Evolutionary conservation across 2,888 invertebrate genomes (phyloP).

Genomic region (Phanerotoma sp.): DNA sequence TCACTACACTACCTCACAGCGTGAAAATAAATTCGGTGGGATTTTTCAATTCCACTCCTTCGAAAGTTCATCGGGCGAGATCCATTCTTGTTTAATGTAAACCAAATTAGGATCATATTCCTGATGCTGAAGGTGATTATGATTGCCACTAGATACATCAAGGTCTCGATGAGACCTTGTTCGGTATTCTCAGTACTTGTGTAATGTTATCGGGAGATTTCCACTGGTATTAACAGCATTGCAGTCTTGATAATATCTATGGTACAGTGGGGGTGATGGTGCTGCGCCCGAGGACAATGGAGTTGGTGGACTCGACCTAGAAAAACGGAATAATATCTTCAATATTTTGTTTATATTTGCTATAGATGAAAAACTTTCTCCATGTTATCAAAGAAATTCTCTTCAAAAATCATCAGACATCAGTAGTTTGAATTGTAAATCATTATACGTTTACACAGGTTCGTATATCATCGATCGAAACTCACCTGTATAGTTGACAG

Average conservation of each 20-base stretch:
- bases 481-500: conserved; percentile 54
- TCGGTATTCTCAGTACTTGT: conserved; percentile 57
- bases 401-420: no score
- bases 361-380: neutral
- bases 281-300: conserved; percentile 52
- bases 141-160: conserved; percentile 37
- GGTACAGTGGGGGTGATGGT: conserved; percentile 51
- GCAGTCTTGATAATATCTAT: conserved; percentile 56
- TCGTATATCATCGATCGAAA: no score
- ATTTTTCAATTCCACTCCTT: conserved; percentile 49
- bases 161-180: conserved; percentile 52
- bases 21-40: neutral
- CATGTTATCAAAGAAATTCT: no score
- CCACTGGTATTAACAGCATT: conserved; percentile 54
- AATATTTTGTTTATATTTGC: neutral
- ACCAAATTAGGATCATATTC: conserved; percentile 48
- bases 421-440: no score
- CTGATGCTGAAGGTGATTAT: conserved; percentile 20
- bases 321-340: no score
- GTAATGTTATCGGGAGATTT: conserved; percentile 55
- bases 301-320: conserved; percentile 55
- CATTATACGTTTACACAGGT: no score
- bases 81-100: conserved; percentile 55
- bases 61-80: conserved; percentile 46
- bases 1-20: neutral